Base-by-base conservation (phyloP, 2,888 invertebrate species). In the Aphidius colemani region DNA sequence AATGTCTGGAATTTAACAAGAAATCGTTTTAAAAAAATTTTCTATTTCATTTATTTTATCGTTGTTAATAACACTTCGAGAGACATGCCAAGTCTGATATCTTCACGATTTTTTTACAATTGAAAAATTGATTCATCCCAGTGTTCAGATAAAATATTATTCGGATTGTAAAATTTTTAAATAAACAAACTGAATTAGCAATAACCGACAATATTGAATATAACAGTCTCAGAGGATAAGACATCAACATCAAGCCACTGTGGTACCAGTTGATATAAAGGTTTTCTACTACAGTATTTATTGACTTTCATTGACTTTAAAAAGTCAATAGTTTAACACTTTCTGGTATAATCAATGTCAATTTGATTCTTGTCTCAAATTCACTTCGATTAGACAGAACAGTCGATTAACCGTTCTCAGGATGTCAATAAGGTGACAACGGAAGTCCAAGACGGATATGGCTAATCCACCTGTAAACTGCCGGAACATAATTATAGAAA, bases 1-100 rank as follows among this genome's bases (percentile, higher is more conserved):
- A 70, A 69, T 66, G 71, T 70, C 71, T 70, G 71, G 67, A 11
- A 62, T 62, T 59, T 58, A 64, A 66, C 40, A 61, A 66, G 66
- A 62, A 62, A 56, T 18, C 1, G 13, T 18, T 18, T 18, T 18
- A 18, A 18, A 18, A 18, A 18, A 18, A 1, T 1, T 18, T 18
- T 18, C 13, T 0, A 18, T 18, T 18, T 18, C 1, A 18, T 18
- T 18, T 18, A 18, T 18, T 2, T 18, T 18, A 18, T 18, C 2
- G 13, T 18, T 18, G 2, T 18, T 18, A 18, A 18, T 1, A 18
- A 18, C 13, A 18, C n/a, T n/a, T n/a, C 13, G 13, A 18, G 13
- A 18, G 13, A 18, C 13, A 18, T 18, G 13, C 13, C 13, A 18
- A 18, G 13, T 18, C 13, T 18, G 13, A 18, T 2, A 18, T 18